These are phyloP conservation scores for Lutjanus erythropterus DNA, from an alignment of 2,113 vertebrate genomes.

Conservation along the genomic window DNA sequence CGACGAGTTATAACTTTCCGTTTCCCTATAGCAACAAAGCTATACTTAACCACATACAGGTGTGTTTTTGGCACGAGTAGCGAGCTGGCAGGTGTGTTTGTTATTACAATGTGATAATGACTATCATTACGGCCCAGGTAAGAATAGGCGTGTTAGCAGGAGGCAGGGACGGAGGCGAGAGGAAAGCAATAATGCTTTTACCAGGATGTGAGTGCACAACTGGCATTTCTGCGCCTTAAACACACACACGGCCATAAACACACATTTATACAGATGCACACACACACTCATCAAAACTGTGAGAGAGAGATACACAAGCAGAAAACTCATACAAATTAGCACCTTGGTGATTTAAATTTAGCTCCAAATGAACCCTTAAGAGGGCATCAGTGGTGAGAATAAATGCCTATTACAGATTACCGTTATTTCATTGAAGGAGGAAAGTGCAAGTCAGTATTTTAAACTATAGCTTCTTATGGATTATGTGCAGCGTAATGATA, in stretches of 20 bases:
- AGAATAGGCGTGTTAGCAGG: constrained; percentile 56
- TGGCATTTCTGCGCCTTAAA: constrained; percentile 32
- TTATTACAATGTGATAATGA: constrained; percentile 73
- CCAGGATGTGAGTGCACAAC: constrained; percentile 54
- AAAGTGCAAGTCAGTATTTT: constrained; percentile 39
- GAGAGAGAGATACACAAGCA: constrained; percentile 29
- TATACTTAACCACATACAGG: constrained; percentile 76
- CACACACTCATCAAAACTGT: constrained; percentile 25
- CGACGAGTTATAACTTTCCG: constrained; percentile 59
- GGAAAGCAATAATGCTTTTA: constrained; percentile 56
- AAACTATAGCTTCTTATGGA: background rate
- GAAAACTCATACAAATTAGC: constrained; percentile 62
- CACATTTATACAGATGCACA: constrained; percentile 10
- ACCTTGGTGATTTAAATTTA: constrained; percentile 61
- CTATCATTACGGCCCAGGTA: constrained; percentile 74
- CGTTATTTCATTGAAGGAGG: constrained; percentile 10
- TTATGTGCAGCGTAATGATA: constrained; percentile 4
- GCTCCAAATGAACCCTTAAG: constrained; percentile 47
- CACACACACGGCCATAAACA: constrained; percentile 26
- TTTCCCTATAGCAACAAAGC: constrained; percentile 52
- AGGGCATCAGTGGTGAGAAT: constrained; percentile 41
- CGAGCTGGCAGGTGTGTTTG: constrained; percentile 71
- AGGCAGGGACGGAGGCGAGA: constrained; percentile 39
- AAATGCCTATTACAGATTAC: constrained; percentile 43
- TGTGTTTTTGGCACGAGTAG: constrained; percentile 72